Conservation (phyloP, 2,888 invertebrate genomes). For the Pegoplata infirma region DNA sequence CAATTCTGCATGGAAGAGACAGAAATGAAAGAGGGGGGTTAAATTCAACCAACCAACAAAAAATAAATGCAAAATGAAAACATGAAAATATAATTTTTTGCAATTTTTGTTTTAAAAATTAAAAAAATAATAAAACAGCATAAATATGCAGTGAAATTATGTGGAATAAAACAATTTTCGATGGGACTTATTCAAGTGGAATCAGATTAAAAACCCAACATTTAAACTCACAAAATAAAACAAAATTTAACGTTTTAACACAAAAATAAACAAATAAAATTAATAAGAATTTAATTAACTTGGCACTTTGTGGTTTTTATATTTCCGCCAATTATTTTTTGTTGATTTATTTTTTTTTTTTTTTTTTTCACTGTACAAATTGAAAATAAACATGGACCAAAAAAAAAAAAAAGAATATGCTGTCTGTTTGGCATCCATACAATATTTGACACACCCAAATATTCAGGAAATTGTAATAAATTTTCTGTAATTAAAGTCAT, state of each 20-base stretch:
- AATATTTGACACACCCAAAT: slow-evolving; percentile 45
- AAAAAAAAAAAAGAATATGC: too few relatives aligned
- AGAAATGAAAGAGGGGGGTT: background rate
- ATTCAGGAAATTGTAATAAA: slow-evolving; percentile 43
- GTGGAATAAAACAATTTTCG: slow-evolving; percentile 49
- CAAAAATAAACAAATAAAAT: slow-evolving; percentile 38
- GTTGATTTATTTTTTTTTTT: background rate
- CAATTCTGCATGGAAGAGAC: slow-evolving; percentile 79
- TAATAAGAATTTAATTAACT: slow-evolving; percentile 61
- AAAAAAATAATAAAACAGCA: background rate
- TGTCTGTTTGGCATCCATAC: slow-evolving; percentile 31
- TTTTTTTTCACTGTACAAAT: too few relatives aligned
- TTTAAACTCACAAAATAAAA: background rate
- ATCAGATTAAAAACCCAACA: slow-evolving; percentile 51
- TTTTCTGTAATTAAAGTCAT: slow-evolving; percentile 41
- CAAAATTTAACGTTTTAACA: too few relatives aligned
- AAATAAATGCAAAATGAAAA: slow-evolving; percentile 16
- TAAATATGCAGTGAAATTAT: slow-evolving; percentile 48
- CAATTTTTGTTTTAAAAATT: background rate
- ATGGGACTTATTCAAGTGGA: slow-evolving; percentile 44
- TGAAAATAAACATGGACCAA: slow-evolving; percentile 46
- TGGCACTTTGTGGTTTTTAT: slow-evolving; percentile 49
- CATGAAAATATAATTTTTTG: slow-evolving; percentile 12
- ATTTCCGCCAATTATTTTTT: slow-evolving; percentile 38
- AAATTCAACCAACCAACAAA: too few relatives aligned